Percentiles rank a stretch among this genome's conserved stretches.
These are phyloP conservation scores for Anthopleura sola DNA, from an alignment of 64 coral and sea anemone species.

Conservation along the genomic window DNA sequence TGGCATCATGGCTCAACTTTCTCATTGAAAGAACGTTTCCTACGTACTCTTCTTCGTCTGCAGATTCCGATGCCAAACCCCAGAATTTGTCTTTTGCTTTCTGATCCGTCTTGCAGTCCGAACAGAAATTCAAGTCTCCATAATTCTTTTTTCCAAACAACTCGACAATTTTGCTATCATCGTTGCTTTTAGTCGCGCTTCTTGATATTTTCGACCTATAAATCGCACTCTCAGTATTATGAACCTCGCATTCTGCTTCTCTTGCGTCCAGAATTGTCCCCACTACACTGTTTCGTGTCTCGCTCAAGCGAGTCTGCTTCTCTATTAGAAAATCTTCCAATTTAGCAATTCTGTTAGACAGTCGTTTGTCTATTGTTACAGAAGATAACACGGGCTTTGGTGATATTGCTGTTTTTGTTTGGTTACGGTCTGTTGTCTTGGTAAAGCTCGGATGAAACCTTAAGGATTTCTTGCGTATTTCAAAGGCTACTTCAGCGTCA, in stretches of 20 bases:
- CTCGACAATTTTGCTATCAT: not conserved
- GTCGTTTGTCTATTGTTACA: not conserved
- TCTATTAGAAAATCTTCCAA: not conserved
- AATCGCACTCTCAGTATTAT: not conserved
- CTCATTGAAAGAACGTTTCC: not conserved
- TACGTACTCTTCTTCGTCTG: not conserved
- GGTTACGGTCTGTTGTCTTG: not conserved
- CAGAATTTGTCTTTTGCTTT: conserved; percentile 11
- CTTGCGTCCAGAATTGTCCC: not conserved
- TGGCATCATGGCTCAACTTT: not conserved
- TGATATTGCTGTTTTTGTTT: not conserved
- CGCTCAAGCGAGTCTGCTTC: not conserved
- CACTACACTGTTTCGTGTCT: not conserved
- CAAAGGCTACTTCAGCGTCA: not conserved
- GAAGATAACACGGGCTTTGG: not conserved
- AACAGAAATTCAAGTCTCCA: not conserved
- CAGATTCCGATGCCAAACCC: conserved; percentile 2
- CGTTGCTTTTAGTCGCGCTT: not conserved
- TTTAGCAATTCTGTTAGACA: not conserved
- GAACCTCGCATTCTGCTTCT: not conserved
- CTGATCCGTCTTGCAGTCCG: not conserved
- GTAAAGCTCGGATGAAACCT: not conserved
- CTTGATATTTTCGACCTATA: not conserved
- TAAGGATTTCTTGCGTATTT: not conserved
- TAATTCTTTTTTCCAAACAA: not conserved